A percentile compares a stretch with the other conserved stretches of the same genome.
phyloP scores from a whole-genome alignment of 1,140 invertebrate species.

The Papilio polyxenes region DNA sequence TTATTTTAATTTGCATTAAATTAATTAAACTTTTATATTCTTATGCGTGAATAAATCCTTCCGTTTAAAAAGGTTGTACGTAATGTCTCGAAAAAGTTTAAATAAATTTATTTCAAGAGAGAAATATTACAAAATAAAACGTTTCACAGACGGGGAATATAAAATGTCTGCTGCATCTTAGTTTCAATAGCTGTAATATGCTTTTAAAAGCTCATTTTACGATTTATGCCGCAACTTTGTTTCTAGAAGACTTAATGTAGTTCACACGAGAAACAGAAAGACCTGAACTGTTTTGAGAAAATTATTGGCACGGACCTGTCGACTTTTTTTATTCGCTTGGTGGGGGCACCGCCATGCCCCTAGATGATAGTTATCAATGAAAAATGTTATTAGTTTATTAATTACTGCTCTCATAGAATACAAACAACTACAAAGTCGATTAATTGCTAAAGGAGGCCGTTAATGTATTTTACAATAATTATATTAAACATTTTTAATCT shows the following conservation, averaged over 20 bases:
- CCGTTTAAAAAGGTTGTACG: neutral
- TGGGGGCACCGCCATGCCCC: no score
- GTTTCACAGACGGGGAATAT: neutral
- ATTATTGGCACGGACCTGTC: no score
- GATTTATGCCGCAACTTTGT: neutral
- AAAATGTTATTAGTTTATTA: neutral
- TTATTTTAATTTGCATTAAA: no score
- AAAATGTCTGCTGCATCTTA: neutral
- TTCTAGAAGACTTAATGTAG: neutral
- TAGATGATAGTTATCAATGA: neutral
- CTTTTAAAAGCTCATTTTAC: conserved; percentile 7
- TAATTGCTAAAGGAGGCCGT: no score
- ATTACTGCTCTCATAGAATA: neutral
- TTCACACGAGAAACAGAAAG: neutral
- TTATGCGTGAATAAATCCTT: no score
- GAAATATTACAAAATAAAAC: neutral
- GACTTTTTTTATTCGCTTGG: no score
- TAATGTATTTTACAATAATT: no score
- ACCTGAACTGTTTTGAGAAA: no score
- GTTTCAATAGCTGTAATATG: neutral
- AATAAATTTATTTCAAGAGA: neutral
- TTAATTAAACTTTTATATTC: no score
- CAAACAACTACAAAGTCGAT: neutral
- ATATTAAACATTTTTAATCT: no score
- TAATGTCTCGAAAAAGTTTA: neutral